phyloP scores from a whole-genome alignment of 2,113 vertebrate species.

The Piliocolobus tephrosceles region DNA sequence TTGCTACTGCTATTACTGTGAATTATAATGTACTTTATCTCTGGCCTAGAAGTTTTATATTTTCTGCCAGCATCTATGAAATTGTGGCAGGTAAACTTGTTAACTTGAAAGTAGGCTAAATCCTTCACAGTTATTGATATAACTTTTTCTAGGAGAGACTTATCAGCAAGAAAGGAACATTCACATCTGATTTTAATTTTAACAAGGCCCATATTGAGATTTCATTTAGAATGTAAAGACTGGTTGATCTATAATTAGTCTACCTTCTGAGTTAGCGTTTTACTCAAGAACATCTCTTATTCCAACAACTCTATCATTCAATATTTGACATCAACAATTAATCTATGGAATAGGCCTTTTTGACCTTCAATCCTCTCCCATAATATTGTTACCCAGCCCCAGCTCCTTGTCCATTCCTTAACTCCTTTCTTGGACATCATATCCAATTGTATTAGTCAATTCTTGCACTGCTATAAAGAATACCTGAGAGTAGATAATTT shows the following conservation, averaged over 20 bases:
- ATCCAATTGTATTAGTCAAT: background rate
- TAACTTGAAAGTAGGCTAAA: background rate
- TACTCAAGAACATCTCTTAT: background rate
- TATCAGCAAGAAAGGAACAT: background rate
- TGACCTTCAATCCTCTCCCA: background rate
- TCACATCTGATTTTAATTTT: background rate
- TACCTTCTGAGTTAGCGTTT: background rate
- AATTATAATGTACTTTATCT: background rate
- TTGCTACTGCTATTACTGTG: background rate
- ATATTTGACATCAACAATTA: background rate
- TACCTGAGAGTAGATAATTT: no score
- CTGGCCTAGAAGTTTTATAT: background rate
- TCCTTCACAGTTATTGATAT: background rate
- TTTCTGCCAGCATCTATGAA: background rate
- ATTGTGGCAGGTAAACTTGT: background rate
- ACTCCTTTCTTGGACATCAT: background rate
- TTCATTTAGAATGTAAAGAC: background rate
- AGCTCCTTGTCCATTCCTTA: background rate
- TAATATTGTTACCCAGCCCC: accelerated
- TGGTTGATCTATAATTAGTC: background rate
- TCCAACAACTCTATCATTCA: no score
- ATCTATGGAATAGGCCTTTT: background rate
- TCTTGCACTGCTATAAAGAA: no score
- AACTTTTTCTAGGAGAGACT: background rate
- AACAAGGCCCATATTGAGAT: background rate